Conservation (phyloP, 2,888 invertebrate genomes). For the Sphaerophoria taeniata region DNA sequence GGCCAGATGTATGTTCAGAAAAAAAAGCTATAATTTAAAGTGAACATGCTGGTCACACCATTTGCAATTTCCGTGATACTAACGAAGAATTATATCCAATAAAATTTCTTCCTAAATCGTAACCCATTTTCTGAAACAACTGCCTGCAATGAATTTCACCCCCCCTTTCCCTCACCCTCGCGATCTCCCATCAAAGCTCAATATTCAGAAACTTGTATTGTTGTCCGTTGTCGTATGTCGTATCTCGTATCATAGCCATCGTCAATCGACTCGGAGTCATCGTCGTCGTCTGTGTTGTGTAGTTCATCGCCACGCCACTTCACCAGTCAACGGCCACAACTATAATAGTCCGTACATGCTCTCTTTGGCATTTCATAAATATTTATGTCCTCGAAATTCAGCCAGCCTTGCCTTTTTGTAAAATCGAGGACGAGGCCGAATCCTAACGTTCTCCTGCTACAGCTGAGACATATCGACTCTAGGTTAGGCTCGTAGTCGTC, state of each 20-base stretch:
- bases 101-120: conserved; percentile 60
- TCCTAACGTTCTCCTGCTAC: no score
- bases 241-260: not conserved
- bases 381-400: conserved; percentile 68
- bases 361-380: conserved; percentile 70
- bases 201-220: not conserved
- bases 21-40: no score
- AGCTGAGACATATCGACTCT: no score
- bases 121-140: conserved; percentile 51
- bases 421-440: conserved; percentile 18
- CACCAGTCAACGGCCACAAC: not conserved
- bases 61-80: conserved; percentile 33
- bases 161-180: not conserved
- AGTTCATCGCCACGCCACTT: conserved; percentile 22
- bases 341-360: conserved; percentile 36
- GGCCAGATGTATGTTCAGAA: no score
- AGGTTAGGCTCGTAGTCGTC: no score
- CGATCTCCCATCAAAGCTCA: not conserved
- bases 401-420: conserved; percentile 12
- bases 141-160: conserved; percentile 54
- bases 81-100: conserved; percentile 64
- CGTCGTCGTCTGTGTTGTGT: not conserved
- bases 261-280: not conserved
- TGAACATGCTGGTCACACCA: conserved; percentile 15
- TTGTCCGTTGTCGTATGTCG: not conserved